A percentile compares a stretch with the other conserved stretches of the same genome.
These are phyloP conservation scores for Allacma fusca DNA, from an alignment of 2,888 invertebrate genomes.

Conservation along the genomic window DNA sequence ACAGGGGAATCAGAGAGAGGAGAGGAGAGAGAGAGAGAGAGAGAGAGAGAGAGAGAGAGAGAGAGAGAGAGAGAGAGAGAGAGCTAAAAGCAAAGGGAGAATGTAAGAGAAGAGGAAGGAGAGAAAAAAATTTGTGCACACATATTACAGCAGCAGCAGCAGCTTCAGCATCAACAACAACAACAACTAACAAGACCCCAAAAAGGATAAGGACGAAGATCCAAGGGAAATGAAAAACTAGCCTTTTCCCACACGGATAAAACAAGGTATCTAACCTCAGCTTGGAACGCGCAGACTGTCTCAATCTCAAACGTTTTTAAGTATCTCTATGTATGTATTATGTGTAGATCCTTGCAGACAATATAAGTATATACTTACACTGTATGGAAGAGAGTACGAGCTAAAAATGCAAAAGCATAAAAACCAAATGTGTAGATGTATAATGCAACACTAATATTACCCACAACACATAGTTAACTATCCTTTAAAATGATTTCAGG, in stretches of 20 bases:
- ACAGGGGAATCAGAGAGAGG: background rate
- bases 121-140: background rate
- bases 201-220: conserved; percentile 8
- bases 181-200: background rate
- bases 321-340: background rate
- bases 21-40: background rate
- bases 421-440: too few relatives aligned
- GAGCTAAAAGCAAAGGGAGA: background rate
- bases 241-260: conserved; percentile 28
- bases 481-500: too few relatives aligned
- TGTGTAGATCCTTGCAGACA: background rate
- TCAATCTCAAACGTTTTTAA: background rate
- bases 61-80: background rate
- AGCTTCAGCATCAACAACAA: too few relatives aligned
- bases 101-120: background rate
- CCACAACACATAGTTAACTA: too few relatives aligned
- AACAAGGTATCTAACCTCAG: conserved; percentile 27
- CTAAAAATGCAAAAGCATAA: too few relatives aligned
- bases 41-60: background rate
- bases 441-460: background rate
- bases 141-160: background rate
- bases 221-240: conserved; percentile 23
- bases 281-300: background rate
- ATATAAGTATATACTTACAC: conserved; percentile 1
- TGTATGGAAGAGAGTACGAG: too few relatives aligned